Conservation (phyloP, 2,888 invertebrate species). For the Sinopyrophorus schimmeli region DNA sequence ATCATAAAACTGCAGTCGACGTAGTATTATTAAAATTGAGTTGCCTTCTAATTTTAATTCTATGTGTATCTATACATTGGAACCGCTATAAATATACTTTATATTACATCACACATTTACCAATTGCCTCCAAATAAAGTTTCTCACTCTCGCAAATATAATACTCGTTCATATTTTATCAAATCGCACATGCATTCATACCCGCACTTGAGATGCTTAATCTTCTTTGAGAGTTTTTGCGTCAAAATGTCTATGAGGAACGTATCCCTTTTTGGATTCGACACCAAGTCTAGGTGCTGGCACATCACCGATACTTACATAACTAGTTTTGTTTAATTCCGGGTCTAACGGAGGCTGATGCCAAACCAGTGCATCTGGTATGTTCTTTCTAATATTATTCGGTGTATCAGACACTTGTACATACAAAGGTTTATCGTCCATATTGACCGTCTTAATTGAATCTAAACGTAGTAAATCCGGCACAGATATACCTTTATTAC, state of each 20-base stretch:
- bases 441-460: slow-evolving; percentile 15
- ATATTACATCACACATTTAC: neutral
- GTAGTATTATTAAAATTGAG: slow-evolving; percentile 9
- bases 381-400: slow-evolving; percentile 19
- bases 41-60: slow-evolving; percentile 14
- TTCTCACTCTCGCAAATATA: too few relatives aligned
- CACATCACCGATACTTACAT: slow-evolving; percentile 44
- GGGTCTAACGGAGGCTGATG: slow-evolving; percentile 35
- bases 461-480: slow-evolving; percentile 34
- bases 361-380: slow-evolving; percentile 31
- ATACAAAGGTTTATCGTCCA: slow-evolving; percentile 35
- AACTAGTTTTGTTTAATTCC: slow-evolving; percentile 36
- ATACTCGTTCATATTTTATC: too few relatives aligned
- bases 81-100: neutral
- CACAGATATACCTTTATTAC: slow-evolving; percentile 37
- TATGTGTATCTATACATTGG: neutral
- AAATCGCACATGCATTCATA: too few relatives aligned
- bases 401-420: slow-evolving; percentile 37
- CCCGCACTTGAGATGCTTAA: too few relatives aligned
- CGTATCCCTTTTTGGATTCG: slow-evolving; percentile 38
- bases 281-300: slow-evolving; percentile 25
- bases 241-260: slow-evolving; percentile 48
- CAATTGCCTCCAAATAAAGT: slow-evolving; percentile 2
- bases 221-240: slow-evolving; percentile 48
- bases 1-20: slow-evolving; percentile 19